Conservation (phyloP, 2,113 vertebrate species). For the Cyprinodon variegatus region DNA sequence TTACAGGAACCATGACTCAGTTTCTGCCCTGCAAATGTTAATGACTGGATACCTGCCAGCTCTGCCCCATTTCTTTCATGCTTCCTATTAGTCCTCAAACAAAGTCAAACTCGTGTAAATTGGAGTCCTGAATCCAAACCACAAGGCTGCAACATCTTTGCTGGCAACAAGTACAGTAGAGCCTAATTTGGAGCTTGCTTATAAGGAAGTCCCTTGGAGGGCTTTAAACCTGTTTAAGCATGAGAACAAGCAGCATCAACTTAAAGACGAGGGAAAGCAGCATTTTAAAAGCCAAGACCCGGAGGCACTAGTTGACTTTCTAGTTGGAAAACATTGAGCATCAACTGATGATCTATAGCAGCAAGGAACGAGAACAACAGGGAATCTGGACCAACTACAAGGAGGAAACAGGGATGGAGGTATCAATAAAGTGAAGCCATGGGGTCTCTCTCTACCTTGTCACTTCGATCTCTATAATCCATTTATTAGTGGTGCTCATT, state of each 20-base stretch:
- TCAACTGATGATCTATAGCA: slow-evolving; percentile 60
- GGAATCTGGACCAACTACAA: slow-evolving; percentile 47
- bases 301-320: slow-evolving; percentile 41
- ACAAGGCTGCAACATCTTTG: slow-evolving; percentile 69
- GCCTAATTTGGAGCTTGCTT: slow-evolving; percentile 52
- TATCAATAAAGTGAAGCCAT: slow-evolving; percentile 55
- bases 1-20: slow-evolving; percentile 76
- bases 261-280: slow-evolving; percentile 49
- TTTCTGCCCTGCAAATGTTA: slow-evolving; percentile 72
- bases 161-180: slow-evolving; percentile 54
- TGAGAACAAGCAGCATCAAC: slow-evolving; percentile 49
- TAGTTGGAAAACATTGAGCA: slow-evolving; percentile 50
- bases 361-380: slow-evolving; percentile 57
- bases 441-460: slow-evolving; percentile 42
- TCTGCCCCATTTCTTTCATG: slow-evolving; percentile 51
- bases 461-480: slow-evolving; percentile 34
- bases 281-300: slow-evolving; percentile 52
- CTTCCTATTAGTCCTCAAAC: slow-evolving; percentile 70
- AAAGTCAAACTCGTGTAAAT: slow-evolving; percentile 67
- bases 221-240: slow-evolving; percentile 71
- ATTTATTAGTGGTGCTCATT: slow-evolving; percentile 54
- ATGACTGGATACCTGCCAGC: slow-evolving; percentile 58
- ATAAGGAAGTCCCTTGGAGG: slow-evolving; percentile 69
- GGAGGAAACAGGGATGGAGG: slow-evolving; percentile 68
- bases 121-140: slow-evolving; percentile 64